Conservation (phyloP, 2,888 invertebrate species). For the Conomelus anceps region DNA sequence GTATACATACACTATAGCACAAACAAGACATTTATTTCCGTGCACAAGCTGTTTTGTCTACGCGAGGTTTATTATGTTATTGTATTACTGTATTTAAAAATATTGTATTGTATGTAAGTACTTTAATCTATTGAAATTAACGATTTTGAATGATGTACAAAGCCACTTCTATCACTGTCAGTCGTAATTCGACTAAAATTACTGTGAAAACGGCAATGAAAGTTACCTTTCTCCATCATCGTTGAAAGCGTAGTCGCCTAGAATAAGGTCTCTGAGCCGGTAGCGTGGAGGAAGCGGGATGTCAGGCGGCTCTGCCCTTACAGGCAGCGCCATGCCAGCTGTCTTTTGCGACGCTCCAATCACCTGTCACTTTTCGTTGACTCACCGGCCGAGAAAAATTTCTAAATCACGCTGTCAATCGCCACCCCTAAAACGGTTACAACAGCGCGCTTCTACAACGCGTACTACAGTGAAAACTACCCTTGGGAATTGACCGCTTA, state of each 20-base stretch:
- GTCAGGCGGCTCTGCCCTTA: constrained; percentile 28
- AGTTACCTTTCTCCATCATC: constrained; percentile 72
- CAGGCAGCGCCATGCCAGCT: constrained; percentile 40
- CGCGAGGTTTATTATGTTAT: no score
- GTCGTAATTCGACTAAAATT: no score
- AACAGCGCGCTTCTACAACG: neutral
- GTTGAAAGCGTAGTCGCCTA: constrained; percentile 68
- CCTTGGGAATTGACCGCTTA: neutral
- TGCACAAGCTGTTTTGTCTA: no score
- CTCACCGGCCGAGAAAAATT: neutral
- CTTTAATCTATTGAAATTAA: no score
- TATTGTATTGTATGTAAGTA: no score
- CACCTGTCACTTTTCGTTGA: neutral
- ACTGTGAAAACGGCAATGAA: constrained; percentile 27
- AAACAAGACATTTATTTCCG: no score
- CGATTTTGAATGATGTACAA: no score
- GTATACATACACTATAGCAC: no score
- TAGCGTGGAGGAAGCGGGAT: constrained; percentile 46
- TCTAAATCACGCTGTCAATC: neutral
- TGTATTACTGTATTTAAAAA: no score
- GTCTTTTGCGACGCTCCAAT: neutral
- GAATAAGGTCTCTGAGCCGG: constrained; percentile 65
- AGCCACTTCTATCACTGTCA: no score
- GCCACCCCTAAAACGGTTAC: neutral
- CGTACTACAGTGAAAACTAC: neutral